Conservation (phyloP, 2,888 invertebrate species). For the Trichogramma evanescens region DNA sequence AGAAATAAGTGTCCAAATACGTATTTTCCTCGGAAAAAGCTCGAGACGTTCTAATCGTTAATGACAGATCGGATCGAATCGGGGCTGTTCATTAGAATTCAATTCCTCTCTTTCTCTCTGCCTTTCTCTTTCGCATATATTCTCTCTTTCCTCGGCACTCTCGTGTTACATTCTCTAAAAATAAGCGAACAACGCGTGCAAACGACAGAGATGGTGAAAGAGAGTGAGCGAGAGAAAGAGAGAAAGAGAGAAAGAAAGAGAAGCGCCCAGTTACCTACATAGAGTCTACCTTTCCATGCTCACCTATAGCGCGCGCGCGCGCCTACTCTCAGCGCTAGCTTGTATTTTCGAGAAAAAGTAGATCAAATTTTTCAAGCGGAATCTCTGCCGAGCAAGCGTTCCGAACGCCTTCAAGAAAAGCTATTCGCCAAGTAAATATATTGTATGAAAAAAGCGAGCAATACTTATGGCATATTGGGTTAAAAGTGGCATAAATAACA, state of each 20-base stretch:
- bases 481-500: too few relatives aligned
- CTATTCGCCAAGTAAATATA: too few relatives aligned
- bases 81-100: not conserved
- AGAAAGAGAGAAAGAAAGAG: too few relatives aligned
- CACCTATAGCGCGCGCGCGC: not conserved
- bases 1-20: too few relatives aligned
- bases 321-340: not conserved
- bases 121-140: not conserved
- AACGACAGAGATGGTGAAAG: too few relatives aligned
- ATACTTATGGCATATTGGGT: too few relatives aligned
- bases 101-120: conserved; percentile 9
- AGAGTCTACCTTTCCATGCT: not conserved
- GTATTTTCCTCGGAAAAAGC: too few relatives aligned
- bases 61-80: conserved; percentile 17
- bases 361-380: not conserved
- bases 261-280: conserved; percentile 47
- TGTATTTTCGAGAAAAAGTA: not conserved
- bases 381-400: too few relatives aligned
- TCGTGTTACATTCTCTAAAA: conserved; percentile 48
- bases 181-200: conserved; percentile 42
- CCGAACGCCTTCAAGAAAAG: too few relatives aligned
- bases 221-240: too few relatives aligned
- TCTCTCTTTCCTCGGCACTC: conserved; percentile 23
- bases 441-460: too few relatives aligned
- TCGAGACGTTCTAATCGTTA: conserved; percentile 6